Evolutionary conservation across 2,113 vertebrate genomes (phyloP), one percentile per base, ranked within the genome.

Genomic region (Salvelinus alpinus): DNA sequence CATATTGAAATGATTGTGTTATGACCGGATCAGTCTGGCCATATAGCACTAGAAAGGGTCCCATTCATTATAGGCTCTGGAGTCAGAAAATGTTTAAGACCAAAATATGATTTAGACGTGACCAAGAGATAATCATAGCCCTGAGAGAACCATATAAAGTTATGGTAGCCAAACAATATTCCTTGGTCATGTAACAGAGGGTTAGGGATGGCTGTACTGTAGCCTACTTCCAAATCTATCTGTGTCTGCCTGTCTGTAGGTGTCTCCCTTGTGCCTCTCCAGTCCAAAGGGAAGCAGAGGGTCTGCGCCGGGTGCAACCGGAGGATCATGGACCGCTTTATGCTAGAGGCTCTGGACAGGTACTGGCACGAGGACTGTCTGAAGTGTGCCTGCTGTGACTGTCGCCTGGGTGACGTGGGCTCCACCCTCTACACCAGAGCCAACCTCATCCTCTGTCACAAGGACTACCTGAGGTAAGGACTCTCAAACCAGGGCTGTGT

Each of bases 331-430:
- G 97, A 98, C 94, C 95, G 96, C 65, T 98, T 97, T 92, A 95
- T 98, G 92, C 94, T 98, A 85, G 97, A 98, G 93, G 97, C 97
- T 0, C 82, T 98, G 88, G 97, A 98, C 94, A 94, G 97, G 81
- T 98, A 95, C 85, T 98, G 97, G 97, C 97, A 98, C 47, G 97
- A 98, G 79, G 97, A 98, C 91, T 98, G 97, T 22, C 94, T 98
- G 76, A 98, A 98, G 90, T 98, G 97, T 1, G 95, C 95, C 93
- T 98, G 96, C 93, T 98, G 97, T 1, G 97, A 97, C 92, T 98
- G 97, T 87, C 95, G 96, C 83, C 93, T 98, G 86, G 97, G 96
- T 74, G 95, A 96, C 88, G 93, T 96, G 88, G 96, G 97, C 90
- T 98, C 96, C 88, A 98, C 95, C 78, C 96, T 98, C 82, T 98